Evolutionary conservation across 1,140 invertebrate genomes (phyloP).

Genomic region (Harlomillsia oculata): DNA sequence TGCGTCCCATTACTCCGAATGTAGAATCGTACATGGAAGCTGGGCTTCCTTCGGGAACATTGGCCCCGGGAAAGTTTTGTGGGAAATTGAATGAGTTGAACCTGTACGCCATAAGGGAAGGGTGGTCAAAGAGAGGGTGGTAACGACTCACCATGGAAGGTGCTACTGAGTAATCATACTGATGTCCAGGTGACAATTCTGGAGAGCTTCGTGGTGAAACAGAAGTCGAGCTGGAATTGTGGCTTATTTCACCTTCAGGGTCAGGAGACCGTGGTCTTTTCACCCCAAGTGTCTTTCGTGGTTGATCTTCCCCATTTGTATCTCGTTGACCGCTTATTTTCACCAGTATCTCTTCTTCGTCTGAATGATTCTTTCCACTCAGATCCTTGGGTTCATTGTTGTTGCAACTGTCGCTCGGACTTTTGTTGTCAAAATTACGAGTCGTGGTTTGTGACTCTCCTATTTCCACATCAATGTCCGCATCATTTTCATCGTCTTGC

Average conservation of each 20-base stretch:
- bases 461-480: constrained; percentile 12
- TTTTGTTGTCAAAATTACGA: constrained; percentile 4
- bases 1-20: background rate
- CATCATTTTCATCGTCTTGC: constrained; percentile 21
- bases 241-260: constrained; percentile 7
- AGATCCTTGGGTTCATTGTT: constrained; percentile 31
- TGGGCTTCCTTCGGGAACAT: background rate
- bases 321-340: background rate
- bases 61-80: constrained; percentile 12
- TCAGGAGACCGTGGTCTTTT: constrained; percentile 8
- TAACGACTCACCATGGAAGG: constrained; percentile 26
- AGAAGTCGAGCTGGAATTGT: constrained; percentile 21
- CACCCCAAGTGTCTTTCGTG: background rate
- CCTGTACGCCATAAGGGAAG: constrained; percentile 33
- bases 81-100: constrained; percentile 33
- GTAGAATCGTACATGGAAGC: background rate
- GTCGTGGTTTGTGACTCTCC: constrained; percentile 37
- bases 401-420: constrained; percentile 16
- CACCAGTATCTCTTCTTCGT: constrained; percentile 2
- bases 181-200: constrained; percentile 15
- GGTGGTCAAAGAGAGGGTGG: constrained; percentile 31
- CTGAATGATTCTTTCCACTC: constrained; percentile 5
- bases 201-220: constrained; percentile 27
- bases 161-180: constrained; percentile 17
- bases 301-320: constrained; percentile 9